Conservation (phyloP, 1,140 invertebrate genomes). For the Drosophila saltans region DNA sequence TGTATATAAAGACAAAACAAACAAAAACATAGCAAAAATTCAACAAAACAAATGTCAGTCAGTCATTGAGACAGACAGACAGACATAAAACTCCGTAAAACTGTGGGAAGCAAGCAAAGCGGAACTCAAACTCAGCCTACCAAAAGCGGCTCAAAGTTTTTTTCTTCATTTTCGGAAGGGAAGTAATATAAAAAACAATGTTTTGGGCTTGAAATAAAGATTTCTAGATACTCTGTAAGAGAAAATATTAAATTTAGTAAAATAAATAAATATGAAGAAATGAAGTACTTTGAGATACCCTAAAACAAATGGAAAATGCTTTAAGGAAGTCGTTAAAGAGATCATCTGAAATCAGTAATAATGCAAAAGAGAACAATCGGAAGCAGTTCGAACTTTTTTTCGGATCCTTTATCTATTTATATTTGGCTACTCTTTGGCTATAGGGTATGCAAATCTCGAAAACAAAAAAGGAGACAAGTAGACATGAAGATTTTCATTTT, state of each 20-base stretch:
- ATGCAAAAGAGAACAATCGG: too few relatives aligned
- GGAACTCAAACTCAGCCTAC: constrained; percentile 55
- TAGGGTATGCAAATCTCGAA: constrained; percentile 4
- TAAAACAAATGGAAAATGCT: too few relatives aligned
- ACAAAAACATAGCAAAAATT: constrained; percentile 41
- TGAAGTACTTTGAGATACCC: too few relatives aligned
- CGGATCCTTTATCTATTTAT: too few relatives aligned
- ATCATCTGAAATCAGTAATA: too few relatives aligned
- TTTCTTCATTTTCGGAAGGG: constrained; percentile 12
- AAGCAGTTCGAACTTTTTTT: too few relatives aligned
- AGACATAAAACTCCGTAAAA: constrained; percentile 16
- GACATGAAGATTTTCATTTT: constrained; percentile 16
- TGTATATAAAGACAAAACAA: constrained; percentile 3
- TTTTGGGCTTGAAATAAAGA: constrained; percentile 8
- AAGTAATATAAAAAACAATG: constrained; percentile 55
- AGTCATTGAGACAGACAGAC: constrained; percentile 33
- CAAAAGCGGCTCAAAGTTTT: constrained; percentile 63
- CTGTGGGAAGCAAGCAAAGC: not conserved
- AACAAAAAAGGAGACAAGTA: constrained; percentile 5
- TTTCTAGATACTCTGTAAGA: constrained; percentile 6
- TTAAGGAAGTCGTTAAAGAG: too few relatives aligned
- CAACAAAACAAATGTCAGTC: constrained; percentile 74
- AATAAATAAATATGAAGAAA: too few relatives aligned
- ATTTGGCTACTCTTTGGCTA: not conserved
- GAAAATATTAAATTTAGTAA: not conserved